Evolutionary conservation across 30 jellyfish, hydroid and myxozoan species (phyloP), one percentile per base, ranked within the genome.

Genomic region (Euphysa ruthae): DNA sequence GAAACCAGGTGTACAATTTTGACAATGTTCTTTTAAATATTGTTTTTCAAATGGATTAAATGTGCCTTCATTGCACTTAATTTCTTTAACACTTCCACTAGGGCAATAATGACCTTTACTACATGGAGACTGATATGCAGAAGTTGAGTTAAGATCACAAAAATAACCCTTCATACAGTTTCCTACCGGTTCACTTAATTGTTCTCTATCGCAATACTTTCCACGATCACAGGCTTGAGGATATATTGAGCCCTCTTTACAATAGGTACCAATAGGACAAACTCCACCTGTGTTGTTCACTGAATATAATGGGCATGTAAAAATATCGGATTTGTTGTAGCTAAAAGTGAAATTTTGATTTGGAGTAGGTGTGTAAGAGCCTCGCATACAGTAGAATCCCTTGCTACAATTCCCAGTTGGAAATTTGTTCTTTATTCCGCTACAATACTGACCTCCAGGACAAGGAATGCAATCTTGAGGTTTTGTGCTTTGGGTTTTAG

Each of bases 391-490:
- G 61, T 49, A 88, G 63, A 63, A 88, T 6, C 97, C 97, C 1
- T 83, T 78, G 63, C 70, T 85, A 75, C 97, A 88, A 15, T 43
- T 49, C 13, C 73, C 94, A 69, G 79, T 93, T 0, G 94, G 97
- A 55, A 44, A 35, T 43, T 60, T 68, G 46, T 88, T 88, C 20
- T 74, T 93, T 55, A 77, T 79, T 3, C 94, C 94, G 4, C 66
- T 82, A 57, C 97, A 88, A 61, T 79, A 88, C 24, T 58, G 73
- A 22, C 94, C 81, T 1, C 93, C 85, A 35, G 88, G 82, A 55
- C 97, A 88, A 4, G 97, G 97, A 42, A 43, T 77, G 50, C 97
- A 88, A 49, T 88, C 94, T 57, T 51, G 74, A 16, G 94, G 93
- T 28, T 91, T 58, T 13, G 88, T 66, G 1, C 77, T 93, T 35